Base-by-base conservation (phyloP, 2,888 invertebrate genomes). In the Protophormia terraenovae region DNA sequence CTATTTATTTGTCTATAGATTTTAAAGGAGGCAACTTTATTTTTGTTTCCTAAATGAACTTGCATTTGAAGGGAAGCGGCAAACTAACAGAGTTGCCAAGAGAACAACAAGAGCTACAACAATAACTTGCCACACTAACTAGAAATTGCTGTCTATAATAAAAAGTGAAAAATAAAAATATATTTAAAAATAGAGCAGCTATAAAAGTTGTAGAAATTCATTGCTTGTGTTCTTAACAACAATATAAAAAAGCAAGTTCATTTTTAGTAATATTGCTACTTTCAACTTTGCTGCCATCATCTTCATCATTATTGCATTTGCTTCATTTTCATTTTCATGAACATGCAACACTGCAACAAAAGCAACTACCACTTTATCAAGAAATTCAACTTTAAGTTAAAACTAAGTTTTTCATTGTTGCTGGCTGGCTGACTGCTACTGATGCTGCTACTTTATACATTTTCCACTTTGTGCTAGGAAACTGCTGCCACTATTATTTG, bases 21-120 rank as follows among this genome's bases (percentile, higher is more conserved):
- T 64, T 41, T 24, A 50, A 22, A 64, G n/a, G 19, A 69, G 58
- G 58, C 38, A 78, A 71, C 50, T 78, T 53, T 62, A 32, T 50
- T 41, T 80, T 80, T 50, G 32, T 19, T 38, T 50, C 29, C 41
- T 47, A 73, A 73, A 73, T 73, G 73, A 79, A 79, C 79, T 79
- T 71, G 32, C 29, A 71, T 64, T 19, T n/a, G 16, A 27, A 53
- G 41, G 29, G 71, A n/a, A 38, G 32, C 29, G 69, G 35, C 77
- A 69, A 19, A 50, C 69, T 35, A 62, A 50, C 29, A 78, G 5
- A 55, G 27, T 16, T 19, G 45, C 19, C 24, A 14, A 58, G 27
- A 35, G 12, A 29, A 7, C 19, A 22, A 35, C 6, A 38, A 55
- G 7, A 27, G 16, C 2, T 41, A 55, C 7, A 41, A 27, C 4